Evolutionary conservation across 1,140 invertebrate species (phyloP), one percentile per base, ranked within the genome.

Genomic region (Drosophila quadrilineata): DNA sequence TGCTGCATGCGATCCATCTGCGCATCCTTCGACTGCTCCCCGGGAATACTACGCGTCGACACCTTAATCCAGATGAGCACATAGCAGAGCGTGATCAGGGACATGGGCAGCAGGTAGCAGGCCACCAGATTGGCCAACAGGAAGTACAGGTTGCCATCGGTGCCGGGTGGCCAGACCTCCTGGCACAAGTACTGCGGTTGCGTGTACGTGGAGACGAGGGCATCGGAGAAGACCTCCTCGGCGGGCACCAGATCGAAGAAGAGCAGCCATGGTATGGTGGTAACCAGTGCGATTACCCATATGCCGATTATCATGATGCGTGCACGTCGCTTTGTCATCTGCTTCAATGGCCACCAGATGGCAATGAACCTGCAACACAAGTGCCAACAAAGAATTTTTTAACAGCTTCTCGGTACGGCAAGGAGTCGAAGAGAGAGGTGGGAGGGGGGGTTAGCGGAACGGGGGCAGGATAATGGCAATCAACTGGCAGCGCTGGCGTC

Each of bases 271-370:
- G 97, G 97, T 0, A 96, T 93, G 36, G 96, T 96, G 19, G 95
- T 93, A 9, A 93, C 92, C 36, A 96, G 90, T 0, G 97, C 96
- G 58, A 97, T 93, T 65, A 96, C 91, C 97, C 97, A 98, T 75
- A 98, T 98, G 76, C 96, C 90, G n/a, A 95, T 90, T 68, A 98
- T 97, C 91, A 98, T 95, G 84, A 96, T 91, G 9, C 95, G 92
- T 0, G 96, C 96, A 16, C 95, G 93, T 31, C 94, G 91, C 65
- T 96, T 96, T 14, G 96, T 97, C 89, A 98, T 97, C 90, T 98
- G 96, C 87, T 96, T 96, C 67, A 98, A 89, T 1, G 97, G 96
- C 94, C 95, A 98, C 94, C 97, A 98, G 60, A 98, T 98, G 21
- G 97, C 97, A 63, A 98, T 91, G 89, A 98, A 98, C 91, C 97